phyloP scores from a whole-genome alignment of 2,888 invertebrate species.

The Pammene fasciana region DNA sequence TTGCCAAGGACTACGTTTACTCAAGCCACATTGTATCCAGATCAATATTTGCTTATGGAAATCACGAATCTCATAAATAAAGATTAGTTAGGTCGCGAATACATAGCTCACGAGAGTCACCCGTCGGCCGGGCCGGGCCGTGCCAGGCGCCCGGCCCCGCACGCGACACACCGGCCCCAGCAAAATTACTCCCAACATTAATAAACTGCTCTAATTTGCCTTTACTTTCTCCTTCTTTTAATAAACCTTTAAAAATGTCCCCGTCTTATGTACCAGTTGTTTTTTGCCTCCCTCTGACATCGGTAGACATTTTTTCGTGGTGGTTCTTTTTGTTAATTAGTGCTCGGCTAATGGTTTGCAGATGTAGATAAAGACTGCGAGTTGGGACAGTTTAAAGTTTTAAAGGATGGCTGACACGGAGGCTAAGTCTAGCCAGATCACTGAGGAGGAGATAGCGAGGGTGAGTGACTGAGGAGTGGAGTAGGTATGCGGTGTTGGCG shows the following conservation, averaged over 20 bases:
- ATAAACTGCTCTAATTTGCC: constrained; percentile 81
- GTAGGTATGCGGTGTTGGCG: constrained; percentile 2
- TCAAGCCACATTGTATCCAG: not conserved
- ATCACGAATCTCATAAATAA: constrained; percentile 11
- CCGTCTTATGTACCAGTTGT: constrained; percentile 78
- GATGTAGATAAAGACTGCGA: constrained; percentile 31
- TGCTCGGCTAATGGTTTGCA: constrained; percentile 40
- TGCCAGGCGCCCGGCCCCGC: constrained; percentile 56
- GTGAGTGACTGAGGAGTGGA: constrained; percentile 61
- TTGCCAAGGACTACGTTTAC: constrained; percentile 1
- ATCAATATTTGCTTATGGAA: constrained; percentile 13
- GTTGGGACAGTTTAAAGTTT: constrained; percentile 23
- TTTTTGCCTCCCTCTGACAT: constrained; percentile 76
- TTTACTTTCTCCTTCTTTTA: constrained; percentile 80
- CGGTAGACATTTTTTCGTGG: constrained; percentile 67
- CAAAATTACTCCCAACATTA: constrained; percentile 80
- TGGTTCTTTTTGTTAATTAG: constrained; percentile 48
- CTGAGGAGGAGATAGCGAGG: constrained; percentile 77
- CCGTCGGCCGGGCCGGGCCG: constrained; percentile 42
- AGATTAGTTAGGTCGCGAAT: constrained; percentile 13
- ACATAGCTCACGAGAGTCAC: not conserved
- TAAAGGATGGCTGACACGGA: constrained; percentile 62
- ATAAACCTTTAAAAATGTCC: constrained; percentile 76
- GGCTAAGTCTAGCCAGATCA: constrained; percentile 64
- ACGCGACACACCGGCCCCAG: constrained; percentile 62